These are phyloP conservation scores for Micrasema minimum DNA, from an alignment of 1,140 invertebrate species.

Conservation along the genomic window DNA sequence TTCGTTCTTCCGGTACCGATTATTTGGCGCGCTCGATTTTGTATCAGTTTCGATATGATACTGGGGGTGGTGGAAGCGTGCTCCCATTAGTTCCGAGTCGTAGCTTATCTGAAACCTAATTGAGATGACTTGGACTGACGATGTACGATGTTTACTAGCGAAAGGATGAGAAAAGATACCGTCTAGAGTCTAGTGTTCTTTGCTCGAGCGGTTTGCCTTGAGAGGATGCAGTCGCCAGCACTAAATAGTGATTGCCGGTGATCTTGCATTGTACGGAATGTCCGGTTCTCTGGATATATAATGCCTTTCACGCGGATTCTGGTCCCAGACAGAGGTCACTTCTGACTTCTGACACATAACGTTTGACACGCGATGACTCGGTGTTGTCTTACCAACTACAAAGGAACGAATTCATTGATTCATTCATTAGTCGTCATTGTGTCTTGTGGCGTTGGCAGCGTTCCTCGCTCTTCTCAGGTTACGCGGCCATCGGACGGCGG, in stretches of 20 bases:
- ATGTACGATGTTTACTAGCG: background rate
- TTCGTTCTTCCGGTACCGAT: too few species aligned
- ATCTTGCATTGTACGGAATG: constrained; percentile 31
- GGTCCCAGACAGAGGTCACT: constrained; percentile 30
- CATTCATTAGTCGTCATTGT: constrained; percentile 23
- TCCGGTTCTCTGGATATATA: constrained; percentile 30
- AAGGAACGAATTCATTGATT: constrained; percentile 16
- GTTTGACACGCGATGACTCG: constrained; percentile 14
- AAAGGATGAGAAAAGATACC: background rate
- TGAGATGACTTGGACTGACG: too few species aligned
- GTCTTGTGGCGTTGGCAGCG: background rate
- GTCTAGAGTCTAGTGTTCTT: background rate
- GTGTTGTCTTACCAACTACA: constrained; percentile 9
- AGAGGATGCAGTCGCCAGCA: constrained; percentile 16
- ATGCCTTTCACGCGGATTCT: constrained; percentile 22
- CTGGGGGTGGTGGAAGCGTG: too few species aligned
- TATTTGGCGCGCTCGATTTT: too few species aligned
- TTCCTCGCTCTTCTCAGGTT: background rate
- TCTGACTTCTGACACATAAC: constrained; percentile 17
- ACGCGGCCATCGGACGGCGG: background rate
- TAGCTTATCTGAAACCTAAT: too few species aligned
- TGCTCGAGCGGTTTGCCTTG: constrained; percentile 26
- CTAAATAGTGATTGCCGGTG: background rate
- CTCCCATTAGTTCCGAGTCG: too few species aligned
- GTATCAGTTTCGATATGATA: too few species aligned